Conservation (phyloP, 1,140 invertebrate species). For the Acromyrmex charruanus region DNA sequence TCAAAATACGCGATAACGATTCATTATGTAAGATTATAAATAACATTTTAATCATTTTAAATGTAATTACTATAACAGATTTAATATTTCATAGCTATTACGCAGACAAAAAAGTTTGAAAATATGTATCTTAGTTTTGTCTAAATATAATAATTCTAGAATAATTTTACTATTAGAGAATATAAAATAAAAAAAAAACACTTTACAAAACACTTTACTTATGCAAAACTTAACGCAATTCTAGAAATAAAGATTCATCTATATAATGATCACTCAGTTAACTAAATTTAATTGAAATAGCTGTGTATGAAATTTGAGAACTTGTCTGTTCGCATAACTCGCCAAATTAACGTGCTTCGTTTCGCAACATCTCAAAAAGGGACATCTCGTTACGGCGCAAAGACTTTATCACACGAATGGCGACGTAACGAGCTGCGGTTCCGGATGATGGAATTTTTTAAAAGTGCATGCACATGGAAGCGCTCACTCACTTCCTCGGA, state of each 20-base stretch:
- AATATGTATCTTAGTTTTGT: not conserved
- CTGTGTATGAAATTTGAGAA: not conserved
- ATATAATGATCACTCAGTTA: too few relatives aligned
- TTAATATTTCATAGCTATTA: not conserved
- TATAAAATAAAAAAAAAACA: constrained; percentile 1
- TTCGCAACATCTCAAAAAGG: constrained; percentile 27
- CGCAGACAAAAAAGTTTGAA: not conserved
- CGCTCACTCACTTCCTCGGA: constrained; percentile 19
- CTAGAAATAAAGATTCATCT: not conserved
- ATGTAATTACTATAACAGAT: not conserved
- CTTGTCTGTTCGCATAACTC: constrained; percentile 38
- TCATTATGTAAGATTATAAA: not conserved
- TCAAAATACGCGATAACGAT: not conserved
- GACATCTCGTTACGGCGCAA: constrained; percentile 1
- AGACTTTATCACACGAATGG: constrained; percentile 57
- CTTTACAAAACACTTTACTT: not conserved
- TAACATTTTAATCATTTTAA: not conserved
- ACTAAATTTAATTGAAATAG: constrained; percentile 13
- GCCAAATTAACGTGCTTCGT: constrained; percentile 38
- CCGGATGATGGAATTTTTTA: constrained; percentile 70
- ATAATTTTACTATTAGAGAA: not conserved
- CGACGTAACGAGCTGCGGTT: constrained; percentile 57
- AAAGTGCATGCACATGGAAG: constrained; percentile 43
- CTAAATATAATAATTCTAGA: not conserved
- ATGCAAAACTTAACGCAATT: constrained; percentile 7